Percentiles rank a stretch among this genome's conserved stretches.
Conservation (phyloP, 2,888 invertebrate genomes). For the Tenthredo amoena region DNA sequence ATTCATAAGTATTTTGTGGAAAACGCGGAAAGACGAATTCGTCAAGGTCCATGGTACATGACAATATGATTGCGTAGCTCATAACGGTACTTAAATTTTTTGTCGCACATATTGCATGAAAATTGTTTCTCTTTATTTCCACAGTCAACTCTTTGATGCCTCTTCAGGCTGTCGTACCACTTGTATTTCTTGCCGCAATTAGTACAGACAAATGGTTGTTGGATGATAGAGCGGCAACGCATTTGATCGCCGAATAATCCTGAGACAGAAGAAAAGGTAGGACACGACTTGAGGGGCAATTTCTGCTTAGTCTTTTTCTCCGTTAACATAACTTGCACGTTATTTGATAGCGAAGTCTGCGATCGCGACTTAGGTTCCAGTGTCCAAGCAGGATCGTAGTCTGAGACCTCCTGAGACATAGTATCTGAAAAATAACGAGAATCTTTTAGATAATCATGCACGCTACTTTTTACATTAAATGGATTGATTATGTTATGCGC, state of each 20-base stretch:
- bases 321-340: neutral
- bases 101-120: slow-evolving; percentile 74
- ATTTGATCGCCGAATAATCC: slow-evolving; percentile 40
- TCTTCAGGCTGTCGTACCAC: slow-evolving; percentile 75
- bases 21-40: neutral
- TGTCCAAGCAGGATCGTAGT: slow-evolving; percentile 66
- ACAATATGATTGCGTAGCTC: slow-evolving; percentile 76
- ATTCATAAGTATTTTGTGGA: neutral
- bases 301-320: neutral
- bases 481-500: neutral
- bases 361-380: slow-evolving; percentile 61
- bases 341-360: neutral
- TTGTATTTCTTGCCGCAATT: slow-evolving; percentile 76
- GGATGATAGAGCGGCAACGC: neutral
- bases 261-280: slow-evolving; percentile 7
- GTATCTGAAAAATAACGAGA: slow-evolving; percentile 34
- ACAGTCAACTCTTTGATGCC: slow-evolving; percentile 79
- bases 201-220: slow-evolving; percentile 68
- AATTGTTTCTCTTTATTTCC: slow-evolving; percentile 76
- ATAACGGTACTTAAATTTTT: slow-evolving; percentile 77
- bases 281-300: neutral
- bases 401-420: slow-evolving; percentile 48
- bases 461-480: neutral
- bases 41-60: slow-evolving; percentile 56
- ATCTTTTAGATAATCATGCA: slow-evolving; percentile 24